A percentile compares a stretch with the other conserved stretches of the same genome.
These are phyloP conservation scores for Drosophila pseudoananassae DNA, from an alignment of 1,140 invertebrate genomes.

Conservation along the genomic window DNA sequence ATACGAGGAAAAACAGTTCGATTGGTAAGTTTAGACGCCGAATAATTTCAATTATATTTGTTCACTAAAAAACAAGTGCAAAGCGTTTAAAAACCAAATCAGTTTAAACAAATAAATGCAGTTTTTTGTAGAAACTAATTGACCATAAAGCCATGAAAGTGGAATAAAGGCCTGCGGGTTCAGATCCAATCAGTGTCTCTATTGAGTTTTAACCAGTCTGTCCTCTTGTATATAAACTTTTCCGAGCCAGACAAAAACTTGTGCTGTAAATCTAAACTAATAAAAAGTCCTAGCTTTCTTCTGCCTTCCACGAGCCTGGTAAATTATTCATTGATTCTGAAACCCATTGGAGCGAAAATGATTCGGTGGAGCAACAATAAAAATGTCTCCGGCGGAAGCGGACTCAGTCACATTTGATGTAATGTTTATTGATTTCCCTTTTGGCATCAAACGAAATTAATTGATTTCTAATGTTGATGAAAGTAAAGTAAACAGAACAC, in stretches of 20 bases:
- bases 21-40: slow-evolving; percentile 36
- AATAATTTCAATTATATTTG: slow-evolving; percentile 15
- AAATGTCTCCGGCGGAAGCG: slow-evolving; percentile 2
- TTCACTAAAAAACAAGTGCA: slow-evolving; percentile 3
- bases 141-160: slow-evolving; percentile 5
- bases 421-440: slow-evolving; percentile 54
- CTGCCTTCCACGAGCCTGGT: background rate
- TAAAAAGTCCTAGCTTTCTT: slow-evolving; percentile 6
- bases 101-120: background rate
- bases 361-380: slow-evolving; percentile 29
- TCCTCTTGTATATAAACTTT: background rate
- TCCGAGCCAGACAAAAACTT: slow-evolving; percentile 7
- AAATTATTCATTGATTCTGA: slow-evolving; percentile 41
- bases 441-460: slow-evolving; percentile 53
- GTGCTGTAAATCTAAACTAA: slow-evolving; percentile 11
- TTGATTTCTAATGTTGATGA: slow-evolving; percentile 68
- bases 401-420: slow-evolving; percentile 24
- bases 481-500: slow-evolving; percentile 59
- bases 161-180: background rate
- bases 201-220: background rate
- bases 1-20: slow-evolving; percentile 8
- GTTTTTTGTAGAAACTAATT: slow-evolving; percentile 31
- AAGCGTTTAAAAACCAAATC: slow-evolving; percentile 2
- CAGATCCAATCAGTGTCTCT: slow-evolving; percentile 5
- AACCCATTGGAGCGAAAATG: slow-evolving; percentile 27